Percentiles rank a stretch among this genome's conserved stretches.
phyloP scores from a whole-genome alignment of 2,113 vertebrate species.

The Raja brachyura region DNA sequence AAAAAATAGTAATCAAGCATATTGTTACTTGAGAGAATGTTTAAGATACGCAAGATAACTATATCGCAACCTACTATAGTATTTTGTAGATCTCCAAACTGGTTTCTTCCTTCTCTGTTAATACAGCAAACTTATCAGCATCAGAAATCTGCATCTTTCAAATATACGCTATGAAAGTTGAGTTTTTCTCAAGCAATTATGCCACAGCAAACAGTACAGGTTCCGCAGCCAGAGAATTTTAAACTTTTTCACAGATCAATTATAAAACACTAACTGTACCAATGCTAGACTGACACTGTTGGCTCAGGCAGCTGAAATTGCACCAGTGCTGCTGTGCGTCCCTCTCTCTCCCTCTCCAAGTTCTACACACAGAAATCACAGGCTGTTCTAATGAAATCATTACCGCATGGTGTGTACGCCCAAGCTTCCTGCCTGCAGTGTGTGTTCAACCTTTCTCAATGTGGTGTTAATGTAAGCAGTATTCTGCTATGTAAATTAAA shows the following conservation, averaged over 20 bases:
- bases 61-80: slow-evolving; percentile 7
- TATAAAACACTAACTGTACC: slow-evolving; percentile 37
- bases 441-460: slow-evolving; percentile 55
- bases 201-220: neutral
- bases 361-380: slow-evolving; percentile 65
- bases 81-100: slow-evolving; percentile 15
- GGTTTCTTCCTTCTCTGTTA: slow-evolving; percentile 22
- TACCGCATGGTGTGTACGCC: slow-evolving; percentile 81
- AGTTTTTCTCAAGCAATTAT: slow-evolving; percentile 29
- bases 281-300: slow-evolving; percentile 46
- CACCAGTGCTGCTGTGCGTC: slow-evolving; percentile 51
- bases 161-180: slow-evolving; percentile 10
- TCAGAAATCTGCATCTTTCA: slow-evolving; percentile 36
- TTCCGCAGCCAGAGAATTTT: neutral
- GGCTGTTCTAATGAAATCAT: slow-evolving; percentile 97
- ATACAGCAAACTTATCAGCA: neutral
- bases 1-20: slow-evolving; percentile 53
- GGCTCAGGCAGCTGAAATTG: slow-evolving; percentile 52
- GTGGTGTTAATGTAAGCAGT: slow-evolving; percentile 65
- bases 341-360: slow-evolving; percentile 82
- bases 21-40: slow-evolving; percentile 31
- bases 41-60: slow-evolving; percentile 10
- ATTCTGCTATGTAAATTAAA: slow-evolving; percentile 66
- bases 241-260: slow-evolving; percentile 28
- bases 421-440: slow-evolving; percentile 65